Conservation (phyloP, 2,113 vertebrate genomes). For the Pitta sordida region DNA sequence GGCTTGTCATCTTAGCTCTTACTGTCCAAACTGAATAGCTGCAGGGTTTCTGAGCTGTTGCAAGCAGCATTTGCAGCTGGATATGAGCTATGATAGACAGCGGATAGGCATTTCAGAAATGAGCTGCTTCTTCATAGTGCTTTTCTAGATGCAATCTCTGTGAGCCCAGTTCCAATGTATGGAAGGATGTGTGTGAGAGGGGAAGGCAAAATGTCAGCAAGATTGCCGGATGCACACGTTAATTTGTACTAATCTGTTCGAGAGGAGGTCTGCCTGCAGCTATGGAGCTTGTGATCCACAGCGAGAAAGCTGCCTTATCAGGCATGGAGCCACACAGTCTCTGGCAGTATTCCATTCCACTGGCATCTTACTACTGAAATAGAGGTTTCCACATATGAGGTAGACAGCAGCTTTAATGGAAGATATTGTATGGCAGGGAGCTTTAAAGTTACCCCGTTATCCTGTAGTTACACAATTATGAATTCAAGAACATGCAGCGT, state of each 20-base stretch:
- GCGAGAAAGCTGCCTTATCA: background rate
- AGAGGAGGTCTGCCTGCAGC: background rate
- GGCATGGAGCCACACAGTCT: background rate
- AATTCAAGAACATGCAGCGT: background rate
- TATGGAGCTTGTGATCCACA: background rate
- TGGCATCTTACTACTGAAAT: background rate
- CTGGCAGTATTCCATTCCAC: background rate
- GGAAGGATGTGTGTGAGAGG: background rate
- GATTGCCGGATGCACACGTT: background rate
- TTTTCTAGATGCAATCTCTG: background rate
- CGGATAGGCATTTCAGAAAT: background rate
- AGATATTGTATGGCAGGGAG: background rate
- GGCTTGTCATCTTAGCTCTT: background rate
- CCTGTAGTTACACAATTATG: background rate
- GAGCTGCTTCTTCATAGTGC: background rate
- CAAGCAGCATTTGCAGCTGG: background rate
- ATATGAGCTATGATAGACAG: background rate
- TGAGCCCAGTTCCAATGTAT: fast-evolving
- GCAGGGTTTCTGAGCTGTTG: background rate
- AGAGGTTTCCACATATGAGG: background rate
- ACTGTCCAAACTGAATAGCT: background rate
- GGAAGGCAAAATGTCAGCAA: background rate
- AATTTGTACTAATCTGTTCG: background rate
- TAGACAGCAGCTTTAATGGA: background rate
- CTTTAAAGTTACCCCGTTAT: background rate